phyloP scores from a whole-genome alignment of 1,140 invertebrate genomes.

The Listronotus bonariensis region DNA sequence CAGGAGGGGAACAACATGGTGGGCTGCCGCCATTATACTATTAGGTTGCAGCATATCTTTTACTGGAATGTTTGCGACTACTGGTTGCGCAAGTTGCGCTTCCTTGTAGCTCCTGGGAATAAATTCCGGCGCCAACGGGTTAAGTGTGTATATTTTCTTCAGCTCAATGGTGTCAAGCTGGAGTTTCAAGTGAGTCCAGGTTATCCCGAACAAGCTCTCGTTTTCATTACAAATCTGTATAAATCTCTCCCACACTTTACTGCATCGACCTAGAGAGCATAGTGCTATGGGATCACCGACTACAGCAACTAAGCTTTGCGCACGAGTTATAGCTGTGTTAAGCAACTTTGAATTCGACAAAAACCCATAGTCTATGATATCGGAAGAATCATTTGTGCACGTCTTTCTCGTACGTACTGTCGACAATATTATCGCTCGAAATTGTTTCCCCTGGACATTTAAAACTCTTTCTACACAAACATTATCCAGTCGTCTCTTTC shows the following conservation, averaged over 20 bases:
- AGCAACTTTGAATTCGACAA: constrained; percentile 83
- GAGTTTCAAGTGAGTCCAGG: constrained; percentile 67
- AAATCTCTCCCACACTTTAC: constrained; percentile 84
- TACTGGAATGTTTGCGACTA: constrained; percentile 4
- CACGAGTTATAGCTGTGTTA: constrained; percentile 86
- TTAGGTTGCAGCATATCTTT: constrained; percentile 20
- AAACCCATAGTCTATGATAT: constrained; percentile 81
- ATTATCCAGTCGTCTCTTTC: constrained; percentile 73
- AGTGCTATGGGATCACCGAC: constrained; percentile 87
- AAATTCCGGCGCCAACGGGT: constrained; percentile 83
- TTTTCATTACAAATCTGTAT: constrained; percentile 75
- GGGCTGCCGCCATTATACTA: constrained; percentile 13
- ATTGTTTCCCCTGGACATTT: constrained; percentile 91
- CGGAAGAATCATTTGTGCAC: constrained; percentile 64
- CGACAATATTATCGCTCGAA: constrained; percentile 82
- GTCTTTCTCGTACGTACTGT: constrained; percentile 80
- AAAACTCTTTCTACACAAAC: constrained; percentile 85
- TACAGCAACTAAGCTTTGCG: constrained; percentile 84
- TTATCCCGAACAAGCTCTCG: constrained; percentile 77
- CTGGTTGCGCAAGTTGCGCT: constrained; percentile 4
- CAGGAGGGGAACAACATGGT: constrained; percentile 24
- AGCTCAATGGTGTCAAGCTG: constrained; percentile 76
- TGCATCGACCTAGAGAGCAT: constrained; percentile 81
- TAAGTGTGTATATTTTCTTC: constrained; percentile 75
- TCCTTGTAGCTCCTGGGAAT: constrained; percentile 60